Percentiles rank a stretch among this genome's conserved stretches.
phyloP scores from a whole-genome alignment of 2,888 invertebrate species.

The Apocheima hispidaria region DNA sequence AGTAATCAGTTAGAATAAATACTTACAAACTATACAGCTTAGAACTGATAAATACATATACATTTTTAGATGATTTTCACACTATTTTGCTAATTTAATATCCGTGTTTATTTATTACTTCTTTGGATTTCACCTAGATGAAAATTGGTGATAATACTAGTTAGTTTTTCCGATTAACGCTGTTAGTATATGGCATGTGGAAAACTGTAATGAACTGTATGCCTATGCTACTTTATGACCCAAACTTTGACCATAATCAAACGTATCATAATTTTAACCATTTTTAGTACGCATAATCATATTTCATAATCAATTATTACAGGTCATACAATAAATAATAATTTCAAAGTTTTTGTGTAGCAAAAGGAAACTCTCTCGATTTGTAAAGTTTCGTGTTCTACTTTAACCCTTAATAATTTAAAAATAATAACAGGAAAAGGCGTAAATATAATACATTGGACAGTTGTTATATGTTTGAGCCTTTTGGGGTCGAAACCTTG shows the following conservation, averaged over 20 bases:
- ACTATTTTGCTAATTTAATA: constrained; percentile 19
- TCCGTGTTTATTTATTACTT: constrained; percentile 1
- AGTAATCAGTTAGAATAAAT: neutral
- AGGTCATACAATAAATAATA: too few relatives aligned
- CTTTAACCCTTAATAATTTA: too few relatives aligned
- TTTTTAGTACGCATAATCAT: too few relatives aligned
- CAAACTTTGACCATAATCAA: neutral
- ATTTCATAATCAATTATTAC: too few relatives aligned
- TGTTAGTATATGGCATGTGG: neutral
- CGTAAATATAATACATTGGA: too few relatives aligned
- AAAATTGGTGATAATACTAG: constrained; percentile 1
- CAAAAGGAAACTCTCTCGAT: too few relatives aligned
- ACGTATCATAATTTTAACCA: too few relatives aligned
- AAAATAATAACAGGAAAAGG: too few relatives aligned
- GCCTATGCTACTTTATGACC: neutral
- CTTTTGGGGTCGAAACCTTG: too few relatives aligned
- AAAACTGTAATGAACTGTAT: neutral
- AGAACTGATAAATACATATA: neutral
- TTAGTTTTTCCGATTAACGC: neutral
- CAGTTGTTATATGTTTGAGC: too few relatives aligned
- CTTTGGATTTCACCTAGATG: neutral
- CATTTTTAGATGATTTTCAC: constrained; percentile 7
- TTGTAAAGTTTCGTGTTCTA: too few relatives aligned
- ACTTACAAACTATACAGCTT: neutral
- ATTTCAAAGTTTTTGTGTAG: too few relatives aligned